Evolutionary conservation across 92 coral and sea anemone species (phyloP).

Genomic region (Heliopora coerulea): DNA sequence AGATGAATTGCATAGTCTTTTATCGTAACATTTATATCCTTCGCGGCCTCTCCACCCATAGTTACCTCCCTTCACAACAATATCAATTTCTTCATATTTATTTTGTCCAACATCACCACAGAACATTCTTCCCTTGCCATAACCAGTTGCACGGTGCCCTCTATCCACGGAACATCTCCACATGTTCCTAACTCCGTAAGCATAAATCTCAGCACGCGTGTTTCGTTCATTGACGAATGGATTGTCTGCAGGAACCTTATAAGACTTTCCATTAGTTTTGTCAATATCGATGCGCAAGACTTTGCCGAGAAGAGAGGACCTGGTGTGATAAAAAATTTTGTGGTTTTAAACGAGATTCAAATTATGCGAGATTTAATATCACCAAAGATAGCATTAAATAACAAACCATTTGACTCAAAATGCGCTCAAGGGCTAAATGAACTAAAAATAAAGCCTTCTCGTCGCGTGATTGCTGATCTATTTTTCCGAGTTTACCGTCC

Average conservation of each 20-base stretch:
- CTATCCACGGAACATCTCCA: conserved; percentile 94
- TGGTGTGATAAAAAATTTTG: not conserved
- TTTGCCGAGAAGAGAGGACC: conserved; percentile 77
- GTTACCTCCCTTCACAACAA: conserved; percentile 80
- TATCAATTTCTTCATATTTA: conserved; percentile 84
- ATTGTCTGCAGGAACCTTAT: conserved; percentile 80
- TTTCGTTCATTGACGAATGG: conserved; percentile 65
- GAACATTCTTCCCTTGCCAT: conserved; percentile 83
- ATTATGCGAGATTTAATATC: no score
- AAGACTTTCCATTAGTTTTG: conserved; percentile 51
- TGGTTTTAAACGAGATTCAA: no score
- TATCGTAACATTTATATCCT: conserved; percentile 72
- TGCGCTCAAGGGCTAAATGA: no score
- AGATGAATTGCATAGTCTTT: conserved; percentile 56
- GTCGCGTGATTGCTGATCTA: no score
- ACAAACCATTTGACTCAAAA: no score
- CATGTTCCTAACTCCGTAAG: conserved; percentile 88
- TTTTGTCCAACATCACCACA: conserved; percentile 96
- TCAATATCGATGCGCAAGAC: conserved; percentile 80
- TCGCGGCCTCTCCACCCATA: conserved; percentile 95
- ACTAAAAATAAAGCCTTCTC: no score
- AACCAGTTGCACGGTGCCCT: conserved; percentile 70
- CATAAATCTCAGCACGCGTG: conserved; percentile 77
- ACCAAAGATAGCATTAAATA: no score
- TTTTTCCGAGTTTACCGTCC: no score